These are phyloP conservation scores for Antedon mediterranea DNA, from an alignment of 53 echinoderm and acorn worm species.

Conservation along the genomic window DNA sequence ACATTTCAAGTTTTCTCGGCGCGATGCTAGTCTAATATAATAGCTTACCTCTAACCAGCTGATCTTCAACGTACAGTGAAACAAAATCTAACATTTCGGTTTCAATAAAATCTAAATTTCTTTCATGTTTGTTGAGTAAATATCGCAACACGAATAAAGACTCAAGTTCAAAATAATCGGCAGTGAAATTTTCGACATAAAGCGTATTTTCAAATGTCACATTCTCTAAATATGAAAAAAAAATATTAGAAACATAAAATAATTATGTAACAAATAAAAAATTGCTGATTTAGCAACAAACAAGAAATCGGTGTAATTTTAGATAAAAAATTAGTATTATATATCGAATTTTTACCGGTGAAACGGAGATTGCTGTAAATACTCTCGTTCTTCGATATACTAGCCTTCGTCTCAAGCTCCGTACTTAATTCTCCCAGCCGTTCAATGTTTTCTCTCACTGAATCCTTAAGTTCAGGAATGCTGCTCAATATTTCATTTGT, in stretches of 20 bases:
- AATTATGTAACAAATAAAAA: too few species aligned
- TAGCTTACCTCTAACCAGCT: background rate
- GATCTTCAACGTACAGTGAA: background rate
- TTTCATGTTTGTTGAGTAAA: background rate
- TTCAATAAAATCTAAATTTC: background rate
- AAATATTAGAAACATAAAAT: too few species aligned
- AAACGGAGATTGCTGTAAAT: background rate
- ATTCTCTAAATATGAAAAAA: too few species aligned
- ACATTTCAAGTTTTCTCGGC: too few species aligned
- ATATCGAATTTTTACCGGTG: background rate
- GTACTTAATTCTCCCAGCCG: background rate
- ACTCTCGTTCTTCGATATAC: background rate
- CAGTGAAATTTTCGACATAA: background rate
- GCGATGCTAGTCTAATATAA: too few species aligned
- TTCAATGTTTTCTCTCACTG: background rate
- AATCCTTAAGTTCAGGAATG: background rate
- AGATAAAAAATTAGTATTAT: too few species aligned
- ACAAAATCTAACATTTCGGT: background rate
- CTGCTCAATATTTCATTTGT: background rate
- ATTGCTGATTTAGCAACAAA: too few species aligned
- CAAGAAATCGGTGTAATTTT: too few species aligned
- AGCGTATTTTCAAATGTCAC: background rate
- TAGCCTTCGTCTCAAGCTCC: background rate
- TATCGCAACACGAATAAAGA: background rate
- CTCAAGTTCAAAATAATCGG: background rate